phyloP scores from a whole-genome alignment of 2,797 vertebrate genomes.

The Neosilurus hyrtlii region DNA sequence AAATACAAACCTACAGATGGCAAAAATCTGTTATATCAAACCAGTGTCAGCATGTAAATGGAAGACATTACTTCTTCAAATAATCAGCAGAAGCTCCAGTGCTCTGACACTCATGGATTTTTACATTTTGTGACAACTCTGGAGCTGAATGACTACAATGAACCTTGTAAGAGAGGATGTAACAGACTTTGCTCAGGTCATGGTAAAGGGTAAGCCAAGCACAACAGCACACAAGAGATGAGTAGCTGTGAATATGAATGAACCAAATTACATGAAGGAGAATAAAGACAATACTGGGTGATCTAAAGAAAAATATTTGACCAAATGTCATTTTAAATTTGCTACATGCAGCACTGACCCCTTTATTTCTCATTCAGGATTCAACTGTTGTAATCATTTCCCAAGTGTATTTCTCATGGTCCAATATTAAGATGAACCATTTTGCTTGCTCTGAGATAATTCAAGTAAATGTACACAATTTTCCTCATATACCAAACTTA shows the following conservation, averaged over 20 bases:
- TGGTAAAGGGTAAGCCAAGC: constrained; percentile 7
- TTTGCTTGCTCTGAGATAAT: neutral
- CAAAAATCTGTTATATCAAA: constrained; percentile 30
- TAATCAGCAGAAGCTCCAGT: constrained; percentile 4
- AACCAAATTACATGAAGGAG: constrained; percentile 1
- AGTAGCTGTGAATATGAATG: neutral
- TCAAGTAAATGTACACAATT: constrained; percentile 18
- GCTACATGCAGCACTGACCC: neutral
- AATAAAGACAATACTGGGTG: neutral
- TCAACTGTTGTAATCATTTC: constrained; percentile 19
- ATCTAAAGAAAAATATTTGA: constrained; percentile 1
- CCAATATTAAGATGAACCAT: neutral
- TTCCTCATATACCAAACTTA: constrained; percentile 8
- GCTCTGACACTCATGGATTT: neutral
- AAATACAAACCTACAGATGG: constrained; percentile 27
- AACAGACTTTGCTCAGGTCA: neutral
- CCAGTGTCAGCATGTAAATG: neutral
- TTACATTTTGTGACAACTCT: neutral
- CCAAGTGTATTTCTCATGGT: constrained; percentile 13
- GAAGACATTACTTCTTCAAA: constrained; percentile 10
- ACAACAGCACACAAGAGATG: neutral
- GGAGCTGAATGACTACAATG: neutral
- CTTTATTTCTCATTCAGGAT: constrained; percentile 8
- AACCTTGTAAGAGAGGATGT: constrained; percentile 5
- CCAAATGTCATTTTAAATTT: neutral